Conservation (phyloP, 2,113 vertebrate genomes). For the Sclerurus mexicanus region DNA sequence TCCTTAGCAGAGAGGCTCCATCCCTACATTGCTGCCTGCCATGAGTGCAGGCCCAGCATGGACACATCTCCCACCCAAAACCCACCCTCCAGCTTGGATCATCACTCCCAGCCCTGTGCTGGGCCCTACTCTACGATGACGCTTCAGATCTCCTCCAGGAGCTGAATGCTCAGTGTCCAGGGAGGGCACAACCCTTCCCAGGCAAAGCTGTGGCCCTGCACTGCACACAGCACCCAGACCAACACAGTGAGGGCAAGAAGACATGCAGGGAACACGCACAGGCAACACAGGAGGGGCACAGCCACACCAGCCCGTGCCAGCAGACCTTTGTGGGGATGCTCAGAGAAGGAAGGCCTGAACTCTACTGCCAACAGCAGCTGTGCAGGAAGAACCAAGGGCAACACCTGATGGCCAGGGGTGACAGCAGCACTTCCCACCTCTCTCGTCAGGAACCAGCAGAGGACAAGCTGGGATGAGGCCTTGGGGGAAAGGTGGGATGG, state of each 20-base stretch:
- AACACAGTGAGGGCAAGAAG: fast-evolving
- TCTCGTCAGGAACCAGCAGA: fast-evolving
- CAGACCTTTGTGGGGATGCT: background rate
- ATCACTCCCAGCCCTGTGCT: fast-evolving
- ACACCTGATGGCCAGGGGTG: fast-evolving
- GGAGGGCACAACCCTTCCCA: too few species aligned
- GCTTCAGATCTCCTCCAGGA: fast-evolving
- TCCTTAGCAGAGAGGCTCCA: background rate
- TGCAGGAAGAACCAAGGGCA: background rate
- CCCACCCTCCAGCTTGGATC: fast-evolving
- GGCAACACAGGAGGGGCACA: fast-evolving
- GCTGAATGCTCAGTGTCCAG: background rate
- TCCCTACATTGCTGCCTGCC: fast-evolving
- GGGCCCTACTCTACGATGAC: background rate
- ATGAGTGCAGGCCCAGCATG: fast-evolving
- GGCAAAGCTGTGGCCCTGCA: background rate
- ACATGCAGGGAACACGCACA: fast-evolving
- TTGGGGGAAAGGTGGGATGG: fast-evolving
- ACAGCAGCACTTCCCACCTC: background rate
- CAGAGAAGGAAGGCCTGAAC: fast-evolving
- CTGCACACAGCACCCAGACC: too few species aligned
- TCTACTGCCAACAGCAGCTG: background rate
- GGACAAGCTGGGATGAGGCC: background rate
- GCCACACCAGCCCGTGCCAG: background rate
- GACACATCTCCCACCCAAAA: background rate